Evolutionary conservation across 2,113 vertebrate species (phyloP), one percentile per base, ranked within the genome.

Genomic region (Dromas ardeola): DNA sequence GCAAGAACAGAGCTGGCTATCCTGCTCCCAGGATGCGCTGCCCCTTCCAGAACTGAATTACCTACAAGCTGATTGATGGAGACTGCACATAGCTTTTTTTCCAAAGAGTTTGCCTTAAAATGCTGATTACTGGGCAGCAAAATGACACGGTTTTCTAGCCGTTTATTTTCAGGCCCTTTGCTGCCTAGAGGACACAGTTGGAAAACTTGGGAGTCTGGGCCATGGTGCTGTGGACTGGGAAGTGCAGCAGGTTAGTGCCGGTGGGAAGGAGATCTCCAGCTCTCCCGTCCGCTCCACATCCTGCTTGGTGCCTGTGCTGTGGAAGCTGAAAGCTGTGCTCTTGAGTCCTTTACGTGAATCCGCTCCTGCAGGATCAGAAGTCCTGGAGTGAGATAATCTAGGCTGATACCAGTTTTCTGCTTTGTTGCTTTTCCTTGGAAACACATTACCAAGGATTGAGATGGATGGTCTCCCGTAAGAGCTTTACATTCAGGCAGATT

Each of bases 341-440:
- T 59, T 18, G 25, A 45, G 9, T 2, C 8, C 0, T 53, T 6
- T 3, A 3, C 12, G 6, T 32, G 78, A 49, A 36, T 40, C 81
- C 2, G 2, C 30, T 59, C 74, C 43, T 90, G 70, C 1, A 0
- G 52, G 56, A 53, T 79, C 73, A 90, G 43, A 29, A 91, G 59
- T 83, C 79, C 79, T 73, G 55, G 9, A 36, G 59, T 8, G 61
- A 53, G 58, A 43, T 55, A 49, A 74, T 74, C 38, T 3, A 58
- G 40, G 56, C 70, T 94, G 88, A 56, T 67, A 34, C 0, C 34
- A 22, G 91, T 76, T 93, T 96, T 85, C 83, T 84, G 38, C 91
- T 72, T 80, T 67, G 61, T 2, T 92, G 83, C 34, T 76, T 93
- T 86, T 81, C 65, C 88, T 71, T 69, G 72, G 67, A 86, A 90